A percentile compares a stretch with the other conserved stretches of the same genome.
Evolutionary conservation across 2,797 vertebrate genomes (phyloP).

Genomic region (Myotis pilosus): DNA sequence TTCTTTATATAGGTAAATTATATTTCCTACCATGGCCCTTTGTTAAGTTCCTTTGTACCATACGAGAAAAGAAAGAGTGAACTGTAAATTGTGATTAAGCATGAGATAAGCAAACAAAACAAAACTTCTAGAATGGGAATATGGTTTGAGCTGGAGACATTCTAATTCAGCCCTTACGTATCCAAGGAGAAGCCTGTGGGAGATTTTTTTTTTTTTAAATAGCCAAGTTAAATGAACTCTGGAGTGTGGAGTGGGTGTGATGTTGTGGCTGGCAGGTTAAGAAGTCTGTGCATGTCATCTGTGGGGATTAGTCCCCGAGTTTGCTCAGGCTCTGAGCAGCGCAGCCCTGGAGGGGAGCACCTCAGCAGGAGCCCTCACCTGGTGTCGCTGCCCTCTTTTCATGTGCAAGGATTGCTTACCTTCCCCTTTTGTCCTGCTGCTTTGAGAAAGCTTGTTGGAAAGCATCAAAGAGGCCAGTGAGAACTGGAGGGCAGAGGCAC

Average conservation of each 20-base stretch:
- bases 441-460: conserved; percentile 56
- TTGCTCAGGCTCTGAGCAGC: neutral
- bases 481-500: neutral
- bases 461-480: conserved; percentile 55
- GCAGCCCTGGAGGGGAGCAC: neutral
- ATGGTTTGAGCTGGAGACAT: neutral
- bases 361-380: conserved; percentile 55
- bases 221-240: neutral
- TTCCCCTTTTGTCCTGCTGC: conserved; percentile 43
- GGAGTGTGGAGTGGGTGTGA: neutral
- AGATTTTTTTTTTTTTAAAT: neutral
- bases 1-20: neutral
- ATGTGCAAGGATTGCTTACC: conserved; percentile 53
- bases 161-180: neutral
- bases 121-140: neutral
- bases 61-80: neutral
- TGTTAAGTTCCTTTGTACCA: neutral
- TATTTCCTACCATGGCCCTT: neutral
- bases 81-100: neutral
- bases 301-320: neutral
- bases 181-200: neutral
- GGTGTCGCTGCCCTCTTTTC: conserved; percentile 49
- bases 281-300: neutral
- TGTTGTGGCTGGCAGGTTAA: neutral
- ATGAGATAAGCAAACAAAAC: conserved; percentile 30